Evolutionary conservation across 2,888 invertebrate genomes (phyloP).

Genomic region (Stenodera caucasica): DNA sequence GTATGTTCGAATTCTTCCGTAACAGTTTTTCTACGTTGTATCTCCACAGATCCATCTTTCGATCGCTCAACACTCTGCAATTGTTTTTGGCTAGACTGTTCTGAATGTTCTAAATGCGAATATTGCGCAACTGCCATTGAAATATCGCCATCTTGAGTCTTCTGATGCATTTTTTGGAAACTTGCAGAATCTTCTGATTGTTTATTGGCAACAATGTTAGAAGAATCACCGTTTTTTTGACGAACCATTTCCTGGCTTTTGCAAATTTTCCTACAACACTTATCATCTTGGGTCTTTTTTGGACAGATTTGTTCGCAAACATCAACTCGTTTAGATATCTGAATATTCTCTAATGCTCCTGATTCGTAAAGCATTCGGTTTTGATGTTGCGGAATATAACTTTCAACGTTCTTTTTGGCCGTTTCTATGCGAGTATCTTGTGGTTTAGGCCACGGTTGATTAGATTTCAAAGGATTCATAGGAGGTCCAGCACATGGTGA

Average conservation of each 20-base stretch:
- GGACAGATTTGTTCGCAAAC: not conserved
- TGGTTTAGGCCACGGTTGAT: conserved; percentile 44
- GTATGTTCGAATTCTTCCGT: conserved; percentile 70
- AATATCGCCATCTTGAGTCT: conserved; percentile 22
- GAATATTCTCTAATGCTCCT: not conserved
- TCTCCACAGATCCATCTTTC: conserved; percentile 55
- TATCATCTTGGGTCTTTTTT: not conserved
- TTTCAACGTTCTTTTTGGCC: conserved; percentile 45
- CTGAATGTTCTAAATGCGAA: conserved; percentile 41
- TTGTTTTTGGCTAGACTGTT: conserved; percentile 41
- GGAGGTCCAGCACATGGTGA: conserved; percentile 75
- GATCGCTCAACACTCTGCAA: conserved; percentile 40
- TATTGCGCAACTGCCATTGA: conserved; percentile 45
- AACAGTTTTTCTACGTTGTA: conserved; percentile 65
- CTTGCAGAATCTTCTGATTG: conserved; percentile 22
- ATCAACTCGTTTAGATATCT: not conserved
- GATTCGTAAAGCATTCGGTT: conserved; percentile 16
- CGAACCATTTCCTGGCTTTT: not conserved
- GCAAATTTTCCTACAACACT: not conserved
- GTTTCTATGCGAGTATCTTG: conserved; percentile 39
- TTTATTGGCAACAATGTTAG: not conserved
- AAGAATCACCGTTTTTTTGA: not conserved
- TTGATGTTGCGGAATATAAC: conserved; percentile 49
- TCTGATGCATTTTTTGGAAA: conserved; percentile 14
- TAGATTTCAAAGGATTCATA: conserved; percentile 62